Percentiles rank a stretch among this genome's conserved stretches.
These are phyloP conservation scores for Romanomermis culicivorax DNA, from an alignment of 2,888 invertebrate genomes.

Conservation along the genomic window DNA sequence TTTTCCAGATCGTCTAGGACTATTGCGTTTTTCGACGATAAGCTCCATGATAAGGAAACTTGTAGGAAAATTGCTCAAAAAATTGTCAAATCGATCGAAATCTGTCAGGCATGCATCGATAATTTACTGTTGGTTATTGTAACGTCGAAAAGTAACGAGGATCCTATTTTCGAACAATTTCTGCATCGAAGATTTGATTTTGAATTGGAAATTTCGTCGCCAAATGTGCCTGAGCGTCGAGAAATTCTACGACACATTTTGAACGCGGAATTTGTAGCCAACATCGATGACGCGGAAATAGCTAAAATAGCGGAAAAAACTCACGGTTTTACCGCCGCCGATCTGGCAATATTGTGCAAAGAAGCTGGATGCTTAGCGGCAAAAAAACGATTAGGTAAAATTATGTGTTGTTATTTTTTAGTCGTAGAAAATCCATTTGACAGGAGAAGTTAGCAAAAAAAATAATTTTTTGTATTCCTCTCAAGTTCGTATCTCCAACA, in stretches of 20 bases:
- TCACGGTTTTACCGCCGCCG: constrained; percentile 5
- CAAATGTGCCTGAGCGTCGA: constrained; percentile 8
- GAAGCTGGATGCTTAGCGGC: background rate
- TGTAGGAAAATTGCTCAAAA: background rate
- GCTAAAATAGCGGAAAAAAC: constrained; percentile 1
- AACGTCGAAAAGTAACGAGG: constrained; percentile 5
- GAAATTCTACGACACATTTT: background rate
- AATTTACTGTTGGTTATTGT: background rate
- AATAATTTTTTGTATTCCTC: too few species aligned
- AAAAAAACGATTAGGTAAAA: background rate
- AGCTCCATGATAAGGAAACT: background rate
- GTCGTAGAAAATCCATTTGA: too few species aligned
- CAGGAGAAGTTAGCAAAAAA: too few species aligned
- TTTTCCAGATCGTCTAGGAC: background rate
- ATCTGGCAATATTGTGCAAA: constrained; percentile 1
- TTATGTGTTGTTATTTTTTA: too few species aligned
- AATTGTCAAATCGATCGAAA: background rate
- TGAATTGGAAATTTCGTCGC: constrained; percentile 16
- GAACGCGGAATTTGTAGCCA: background rate
- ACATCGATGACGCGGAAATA: background rate
- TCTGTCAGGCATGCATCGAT: background rate
- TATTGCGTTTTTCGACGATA: background rate
- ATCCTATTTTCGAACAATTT: constrained; percentile 15
- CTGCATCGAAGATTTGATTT: constrained; percentile 18
- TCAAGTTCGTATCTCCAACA: too few species aligned